Evolutionary conservation across 1,140 invertebrate genomes (phyloP).

Genomic region (Drosophila rhopaloa): DNA sequence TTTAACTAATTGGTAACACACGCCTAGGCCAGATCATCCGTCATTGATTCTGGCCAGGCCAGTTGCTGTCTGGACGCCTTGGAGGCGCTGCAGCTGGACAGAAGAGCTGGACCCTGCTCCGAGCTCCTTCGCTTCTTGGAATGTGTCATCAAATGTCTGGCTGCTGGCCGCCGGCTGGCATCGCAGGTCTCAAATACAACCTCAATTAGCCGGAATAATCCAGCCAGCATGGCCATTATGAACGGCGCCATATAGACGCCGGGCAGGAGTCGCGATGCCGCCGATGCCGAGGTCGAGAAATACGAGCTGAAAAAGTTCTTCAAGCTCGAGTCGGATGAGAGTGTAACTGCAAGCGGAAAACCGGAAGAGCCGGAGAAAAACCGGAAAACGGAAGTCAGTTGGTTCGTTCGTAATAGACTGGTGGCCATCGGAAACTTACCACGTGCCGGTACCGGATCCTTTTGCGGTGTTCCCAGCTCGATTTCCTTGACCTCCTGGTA

Average conservation of each 20-base stretch:
- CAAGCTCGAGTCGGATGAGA: slow-evolving; percentile 75
- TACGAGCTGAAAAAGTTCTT: slow-evolving; percentile 76
- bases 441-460: slow-evolving; percentile 86
- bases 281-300: slow-evolving; percentile 61
- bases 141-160: slow-evolving; percentile 20
- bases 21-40: slow-evolving; percentile 34
- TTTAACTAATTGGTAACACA: slow-evolving; percentile 55
- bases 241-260: slow-evolving; percentile 50
- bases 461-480: slow-evolving; percentile 85
- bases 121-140: slow-evolving; percentile 19
- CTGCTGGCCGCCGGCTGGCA: not conserved
- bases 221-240: slow-evolving; percentile 37
- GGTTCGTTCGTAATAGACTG: slow-evolving; percentile 50
- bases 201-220: slow-evolving; percentile 48
- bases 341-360: slow-evolving; percentile 66
- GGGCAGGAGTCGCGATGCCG: slow-evolving; percentile 33
- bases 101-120: slow-evolving; percentile 23
- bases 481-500: slow-evolving; percentile 86
- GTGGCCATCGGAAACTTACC: slow-evolving; percentile 74
- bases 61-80: slow-evolving; percentile 46
- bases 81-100: slow-evolving; percentile 45
- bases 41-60: slow-evolving; percentile 47
- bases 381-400: slow-evolving; percentile 67
- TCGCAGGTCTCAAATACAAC: slow-evolving; percentile 17
- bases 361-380: slow-evolving; percentile 8